Evolutionary conservation across 2,888 invertebrate species (phyloP), one percentile per base, ranked within the genome.

Genomic region (Empis livida): DNA sequence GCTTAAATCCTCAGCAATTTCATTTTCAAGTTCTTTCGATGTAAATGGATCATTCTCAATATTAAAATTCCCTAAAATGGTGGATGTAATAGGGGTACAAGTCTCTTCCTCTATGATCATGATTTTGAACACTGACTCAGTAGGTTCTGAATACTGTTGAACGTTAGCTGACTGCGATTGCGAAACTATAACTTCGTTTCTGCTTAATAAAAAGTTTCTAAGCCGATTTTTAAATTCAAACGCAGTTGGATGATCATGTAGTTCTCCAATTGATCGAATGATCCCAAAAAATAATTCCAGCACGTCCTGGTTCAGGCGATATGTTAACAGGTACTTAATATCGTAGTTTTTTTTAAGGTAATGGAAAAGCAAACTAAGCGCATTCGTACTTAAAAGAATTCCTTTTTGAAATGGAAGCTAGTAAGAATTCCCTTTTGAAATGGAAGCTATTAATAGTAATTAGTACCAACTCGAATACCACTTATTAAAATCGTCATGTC

Each of bases 391-490:
- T 23, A 53, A 51, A 10, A 57, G 10, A 42, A 56, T 53, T 16
- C 53, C 55, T 49, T 52, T 53, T 49, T 58, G n/a, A n/a, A n/a
- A n/a, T n/a, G n/a, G n/a, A n/a, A n/a, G n/a, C n/a, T n/a, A n/a
- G n/a, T n/a, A n/a, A n/a, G n/a, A n/a, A n/a, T n/a, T n/a, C n/a
- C n/a, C n/a, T n/a, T n/a, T n/a, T n/a, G 56, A 47, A 58, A 59
- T 23, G 57, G 57, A n/a, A 56, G 44, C 14, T n/a, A n/a, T 56
- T 42, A 38, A 16, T 43, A 35, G n/a, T 45, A 46, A 39, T 39
- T 51, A 6, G 47, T 52, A 44, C 51, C 53, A 10, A 51, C 48
- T 47, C 53, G 48, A 31, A 57, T 42, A 48, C 45, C 47, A 16
- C 14, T n/a, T 13, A 53, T 54, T 17, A 43, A 42, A 15, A 52